Conservation (phyloP, 2,113 vertebrate genomes). For the Xenus cinereus region DNA sequence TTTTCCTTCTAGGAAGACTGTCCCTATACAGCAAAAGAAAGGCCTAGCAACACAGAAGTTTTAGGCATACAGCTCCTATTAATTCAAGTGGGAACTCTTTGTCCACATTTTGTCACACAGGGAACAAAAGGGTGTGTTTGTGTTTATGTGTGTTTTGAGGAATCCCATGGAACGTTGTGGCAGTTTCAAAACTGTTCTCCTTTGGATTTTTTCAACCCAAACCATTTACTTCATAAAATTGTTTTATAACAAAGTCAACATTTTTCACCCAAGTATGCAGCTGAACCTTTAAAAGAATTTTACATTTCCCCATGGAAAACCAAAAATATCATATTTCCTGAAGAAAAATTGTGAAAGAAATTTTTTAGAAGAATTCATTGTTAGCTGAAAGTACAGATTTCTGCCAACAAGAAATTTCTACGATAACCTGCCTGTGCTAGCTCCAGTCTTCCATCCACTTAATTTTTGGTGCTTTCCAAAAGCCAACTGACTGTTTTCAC, state of each 20-base stretch:
- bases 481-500: not conserved
- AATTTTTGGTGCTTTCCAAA: not conserved
- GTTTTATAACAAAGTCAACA: not conserved
- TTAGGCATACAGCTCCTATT: not conserved
- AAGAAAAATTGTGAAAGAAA: not conserved
- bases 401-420: not conserved
- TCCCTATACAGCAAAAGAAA: not conserved
- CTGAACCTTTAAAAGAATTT: not conserved
- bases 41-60: not conserved
- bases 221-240: not conserved
- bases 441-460: not conserved
- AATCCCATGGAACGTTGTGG: not conserved
- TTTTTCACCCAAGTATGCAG: not conserved
- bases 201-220: not conserved
- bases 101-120: not conserved
- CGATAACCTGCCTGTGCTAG: not conserved
- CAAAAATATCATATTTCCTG: not conserved
- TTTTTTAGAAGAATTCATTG: not conserved
- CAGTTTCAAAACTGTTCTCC: not conserved
- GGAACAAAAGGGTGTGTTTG: not conserved
- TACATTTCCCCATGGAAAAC: not conserved
- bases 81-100: not conserved
- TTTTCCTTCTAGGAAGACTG: conserved; percentile 4
- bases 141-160: not conserved
- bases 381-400: not conserved